A percentile compares a stretch with the other conserved stretches of the same genome.
Conservation (phyloP, 2,113 vertebrate species). For the Syrrhaptes paradoxus region DNA sequence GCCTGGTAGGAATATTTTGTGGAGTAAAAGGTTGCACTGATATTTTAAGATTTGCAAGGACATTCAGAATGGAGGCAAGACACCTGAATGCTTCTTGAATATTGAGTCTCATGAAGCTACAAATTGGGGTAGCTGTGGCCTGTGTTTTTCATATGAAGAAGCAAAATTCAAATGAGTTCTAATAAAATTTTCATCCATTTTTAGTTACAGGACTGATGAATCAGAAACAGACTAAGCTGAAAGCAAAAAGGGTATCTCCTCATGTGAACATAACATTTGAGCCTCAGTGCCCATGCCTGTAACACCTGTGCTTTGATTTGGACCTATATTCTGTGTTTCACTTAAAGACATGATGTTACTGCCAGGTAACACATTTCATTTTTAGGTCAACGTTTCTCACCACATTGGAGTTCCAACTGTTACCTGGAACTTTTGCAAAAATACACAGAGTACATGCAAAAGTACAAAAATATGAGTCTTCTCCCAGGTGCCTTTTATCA, state of each 20-base stretch:
- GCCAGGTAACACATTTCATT: background rate
- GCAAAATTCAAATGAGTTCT: background rate
- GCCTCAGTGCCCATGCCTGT: background rate
- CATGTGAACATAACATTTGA: background rate
- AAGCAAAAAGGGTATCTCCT: background rate
- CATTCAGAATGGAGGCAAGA: background rate
- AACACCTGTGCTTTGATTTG: background rate
- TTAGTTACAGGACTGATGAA: background rate
- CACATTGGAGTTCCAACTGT: background rate
- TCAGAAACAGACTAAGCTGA: background rate
- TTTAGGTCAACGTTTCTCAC: background rate
- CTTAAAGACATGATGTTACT: background rate
- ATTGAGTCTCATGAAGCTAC: background rate
- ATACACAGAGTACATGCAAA: background rate
- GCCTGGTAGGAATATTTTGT: background rate
- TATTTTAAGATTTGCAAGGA: background rate
- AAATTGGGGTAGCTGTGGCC: background rate
- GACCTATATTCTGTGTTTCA: background rate
- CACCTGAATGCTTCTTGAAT: background rate
- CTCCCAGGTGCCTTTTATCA: slow-evolving; percentile 30
- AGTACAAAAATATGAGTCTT: background rate
- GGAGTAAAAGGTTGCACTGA: background rate
- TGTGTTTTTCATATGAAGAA: background rate
- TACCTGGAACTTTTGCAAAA: slow-evolving; percentile 11
- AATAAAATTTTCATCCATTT: background rate